Percentiles rank a stretch among this genome's conserved stretches.
Evolutionary conservation across 1,140 invertebrate species (phyloP).

Genomic region (Wasmannia auropunctata): DNA sequence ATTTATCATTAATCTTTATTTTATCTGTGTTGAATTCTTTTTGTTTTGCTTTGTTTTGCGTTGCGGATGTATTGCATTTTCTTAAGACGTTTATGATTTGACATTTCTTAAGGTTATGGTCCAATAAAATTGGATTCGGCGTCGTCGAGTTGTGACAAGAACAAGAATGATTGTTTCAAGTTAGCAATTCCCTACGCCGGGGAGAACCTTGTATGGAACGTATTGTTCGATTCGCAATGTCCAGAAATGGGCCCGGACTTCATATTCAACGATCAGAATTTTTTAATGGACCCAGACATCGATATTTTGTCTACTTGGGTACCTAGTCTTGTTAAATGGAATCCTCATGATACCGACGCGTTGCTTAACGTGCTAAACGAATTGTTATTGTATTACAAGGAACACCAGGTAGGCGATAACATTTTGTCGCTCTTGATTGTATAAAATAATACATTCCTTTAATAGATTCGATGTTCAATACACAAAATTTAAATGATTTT

Average conservation of each 20-base stretch:
- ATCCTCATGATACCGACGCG: constrained; percentile 84
- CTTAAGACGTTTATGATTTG: constrained; percentile 68
- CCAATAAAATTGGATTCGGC: constrained; percentile 49
- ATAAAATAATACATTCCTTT: neutral
- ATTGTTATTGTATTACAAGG: constrained; percentile 85
- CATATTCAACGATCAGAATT: constrained; percentile 86
- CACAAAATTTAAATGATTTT: too few relatives aligned
- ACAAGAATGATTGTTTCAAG: constrained; percentile 78
- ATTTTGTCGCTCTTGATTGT: neutral
- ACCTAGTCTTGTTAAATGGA: constrained; percentile 87
- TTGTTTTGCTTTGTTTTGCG: too few relatives aligned
- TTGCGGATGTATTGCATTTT: constrained; percentile 6
- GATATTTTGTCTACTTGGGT: constrained; percentile 83
- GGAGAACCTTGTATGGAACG: constrained; percentile 77
- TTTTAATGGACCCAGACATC: constrained; percentile 85
- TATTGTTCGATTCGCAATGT: constrained; percentile 79
- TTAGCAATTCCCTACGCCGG: constrained; percentile 81
- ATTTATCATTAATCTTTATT: neutral
- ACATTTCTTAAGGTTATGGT: too few relatives aligned
- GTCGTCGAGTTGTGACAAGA: constrained; percentile 60
- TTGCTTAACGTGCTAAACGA: constrained; percentile 86
- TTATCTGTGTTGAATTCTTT: neutral
- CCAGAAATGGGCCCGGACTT: constrained; percentile 83
- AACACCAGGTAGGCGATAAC: constrained; percentile 83
- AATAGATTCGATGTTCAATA: neutral